Percentiles rank a stretch among this genome's conserved stretches.
These are phyloP conservation scores for Lithosia quadra DNA, from an alignment of 2,888 invertebrate species.

Conservation along the genomic window DNA sequence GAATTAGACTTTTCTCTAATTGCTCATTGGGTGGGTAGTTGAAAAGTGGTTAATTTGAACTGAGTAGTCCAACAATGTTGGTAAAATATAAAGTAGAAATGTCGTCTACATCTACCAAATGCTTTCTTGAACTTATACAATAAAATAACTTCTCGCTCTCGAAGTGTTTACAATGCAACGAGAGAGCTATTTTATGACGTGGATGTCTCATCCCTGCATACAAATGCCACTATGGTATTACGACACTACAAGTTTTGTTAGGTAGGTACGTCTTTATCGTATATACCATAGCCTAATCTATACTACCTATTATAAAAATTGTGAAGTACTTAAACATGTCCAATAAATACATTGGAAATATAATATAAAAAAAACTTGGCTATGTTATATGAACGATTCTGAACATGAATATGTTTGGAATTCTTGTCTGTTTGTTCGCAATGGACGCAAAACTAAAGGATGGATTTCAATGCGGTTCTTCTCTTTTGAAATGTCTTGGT, in stretches of 20 bases:
- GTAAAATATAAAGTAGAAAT: conserved; percentile 31
- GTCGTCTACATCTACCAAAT: conserved; percentile 34
- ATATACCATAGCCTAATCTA: no score
- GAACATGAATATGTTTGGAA: no score
- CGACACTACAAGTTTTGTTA: conserved; percentile 73
- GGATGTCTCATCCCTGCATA: conserved; percentile 70
- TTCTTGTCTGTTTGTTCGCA: no score
- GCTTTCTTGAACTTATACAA: conserved; percentile 58
- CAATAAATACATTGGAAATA: no score
- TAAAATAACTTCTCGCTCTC: conserved; percentile 64
- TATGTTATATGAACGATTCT: no score
- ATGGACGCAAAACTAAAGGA: no score
- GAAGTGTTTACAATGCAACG: conserved; percentile 73
- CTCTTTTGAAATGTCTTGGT: no score
- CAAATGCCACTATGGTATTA: conserved; percentile 72
- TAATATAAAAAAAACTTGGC: no score
- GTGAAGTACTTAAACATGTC: no score
- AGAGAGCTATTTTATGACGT: conserved; percentile 73
- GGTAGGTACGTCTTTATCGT: conserved; percentile 61
- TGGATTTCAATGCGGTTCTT: no score
- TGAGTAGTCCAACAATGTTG: conserved; percentile 35
- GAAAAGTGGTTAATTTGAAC: conserved; percentile 22
- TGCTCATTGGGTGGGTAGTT: conserved; percentile 13
- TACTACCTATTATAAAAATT: no score
- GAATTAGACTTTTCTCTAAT: conserved; percentile 23